Evolutionary conservation across 1,140 invertebrate genomes (phyloP), one percentile per base, ranked within the genome.

Genomic region (Temnothorax longispinosus): DNA sequence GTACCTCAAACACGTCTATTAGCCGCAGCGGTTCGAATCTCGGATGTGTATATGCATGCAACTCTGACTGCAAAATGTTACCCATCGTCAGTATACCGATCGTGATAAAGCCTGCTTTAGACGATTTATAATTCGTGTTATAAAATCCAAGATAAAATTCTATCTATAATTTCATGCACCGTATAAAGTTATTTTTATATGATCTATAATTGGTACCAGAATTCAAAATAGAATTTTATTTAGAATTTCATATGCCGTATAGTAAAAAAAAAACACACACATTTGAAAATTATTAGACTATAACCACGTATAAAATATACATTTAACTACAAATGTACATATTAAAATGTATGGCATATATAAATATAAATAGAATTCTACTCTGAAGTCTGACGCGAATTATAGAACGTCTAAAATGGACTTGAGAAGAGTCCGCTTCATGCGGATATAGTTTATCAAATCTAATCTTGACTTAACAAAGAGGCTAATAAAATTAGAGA

Each of bases 1-100:
- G 21, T 72, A 71, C n/a, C 35, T 15, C 72, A 75, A 56, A 75
- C 52, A 54, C n/a, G 32, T 21, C n/a, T 65, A 65, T 65, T 67
- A 67, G 27, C 3, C 10, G 1, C 11, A 47, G 4, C 38, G 62
- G 60, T 80, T 80, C 13, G 32, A 67, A 67, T 80, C 77, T 67
- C 13, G 35, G 62, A 38, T 69, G 15, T 15, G 15, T 15, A 10
- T 15, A 75, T 5, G 60, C 32, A 58, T 5, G 60, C 32, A 52
- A 1, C 21, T 62, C 38, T 38, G 13, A 41, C n/a, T 77, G 27
- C 1, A 21, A 67, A 69, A 38, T 76, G 15, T 78, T 78, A 78
- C 47, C 18, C 44, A 21, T 64, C 76, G 44, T 50, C 11, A 50
- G 27, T 65, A 6, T 52, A 78, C 58, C 18, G 27, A 78, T 78